Base-by-base conservation (phyloP, 2,797 vertebrate genomes). In the Oryzias sinensis region DNA sequence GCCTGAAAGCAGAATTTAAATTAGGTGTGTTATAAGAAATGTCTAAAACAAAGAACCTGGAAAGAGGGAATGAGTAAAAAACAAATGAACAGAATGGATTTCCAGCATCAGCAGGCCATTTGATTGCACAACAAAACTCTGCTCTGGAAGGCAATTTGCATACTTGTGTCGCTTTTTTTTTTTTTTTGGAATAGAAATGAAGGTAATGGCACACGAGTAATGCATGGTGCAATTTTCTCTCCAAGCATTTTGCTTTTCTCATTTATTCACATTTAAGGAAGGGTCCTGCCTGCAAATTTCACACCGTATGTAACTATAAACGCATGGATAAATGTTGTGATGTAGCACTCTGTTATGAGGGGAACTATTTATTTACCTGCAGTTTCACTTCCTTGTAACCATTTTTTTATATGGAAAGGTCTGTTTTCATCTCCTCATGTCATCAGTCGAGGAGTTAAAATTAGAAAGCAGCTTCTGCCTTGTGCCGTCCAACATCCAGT, bases 371-470 rank as follows among this genome's bases (percentile, higher is more conserved):
- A 43, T 59, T 69, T 68, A 33, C 14, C 57, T 53, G 50, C 24
- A 63, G 53, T 74, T 78, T 75, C 55, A n/a, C 65, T 63, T 65
- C 42, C 33, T 60, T 48, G 27, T 76, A 61, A 56, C 11, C 43
- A 62, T 62, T 52, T 74, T 70, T 56, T 53, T 62, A 24, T 83
- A 49, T 56, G 47, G 14, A 50, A 59, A 52, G 29, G 47, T 78
- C 63, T 72, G 17, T 44, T 27, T 47, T 47, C 61, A 70, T 81
- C 77, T 59, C 44, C 17, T 84, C 70, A 59, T 79, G 70, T 82
- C 74, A 67, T 74, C 74, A 70, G 62, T 54, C 47, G 62, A 51
- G 43, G 53, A 81, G 84, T 74, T 85, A 82, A 77, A 83, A 76
- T 82, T 83, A 86, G 83, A 79, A 78, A 49, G 24, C 62, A 47